phyloP scores from a whole-genome alignment of 2,797 vertebrate species.

The Cossypha dichroa region DNA sequence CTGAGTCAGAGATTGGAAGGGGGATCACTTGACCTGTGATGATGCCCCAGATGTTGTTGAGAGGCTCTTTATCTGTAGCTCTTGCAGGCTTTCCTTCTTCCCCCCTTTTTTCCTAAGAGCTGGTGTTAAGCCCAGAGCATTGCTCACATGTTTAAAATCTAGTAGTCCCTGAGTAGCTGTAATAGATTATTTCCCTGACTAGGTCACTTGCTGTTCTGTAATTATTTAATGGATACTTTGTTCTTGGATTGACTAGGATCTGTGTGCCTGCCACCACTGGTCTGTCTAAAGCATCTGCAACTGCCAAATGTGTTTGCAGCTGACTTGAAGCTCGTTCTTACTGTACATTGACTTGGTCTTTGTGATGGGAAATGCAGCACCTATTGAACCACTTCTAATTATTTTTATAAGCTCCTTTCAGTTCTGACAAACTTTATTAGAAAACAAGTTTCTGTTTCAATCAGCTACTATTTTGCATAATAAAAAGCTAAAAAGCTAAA shows the following conservation, averaged over 20 bases:
- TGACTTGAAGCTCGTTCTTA: background rate
- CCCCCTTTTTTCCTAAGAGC: background rate
- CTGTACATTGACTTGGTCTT: background rate
- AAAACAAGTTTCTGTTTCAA: background rate
- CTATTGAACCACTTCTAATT: background rate
- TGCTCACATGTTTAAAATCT: background rate
- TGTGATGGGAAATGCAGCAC: background rate
- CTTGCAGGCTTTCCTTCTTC: background rate
- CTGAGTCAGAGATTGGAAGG: background rate
- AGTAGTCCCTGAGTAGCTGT: background rate
- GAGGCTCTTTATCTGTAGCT: background rate
- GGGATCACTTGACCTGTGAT: rapidly evolving
- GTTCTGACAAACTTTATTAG: background rate
- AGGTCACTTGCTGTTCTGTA: background rate
- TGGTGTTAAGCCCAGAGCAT: background rate
- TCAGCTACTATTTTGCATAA: background rate
- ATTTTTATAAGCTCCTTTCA: background rate
- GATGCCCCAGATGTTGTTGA: background rate
- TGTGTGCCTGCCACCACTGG: background rate
- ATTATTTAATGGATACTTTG: background rate
- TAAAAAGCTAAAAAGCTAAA: background rate
- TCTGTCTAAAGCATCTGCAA: background rate
- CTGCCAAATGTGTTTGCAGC: background rate
- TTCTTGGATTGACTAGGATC: background rate
- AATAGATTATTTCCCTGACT: background rate